phyloP scores from a whole-genome alignment of 1,140 invertebrate species.

The Campoletis sonorensis region DNA sequence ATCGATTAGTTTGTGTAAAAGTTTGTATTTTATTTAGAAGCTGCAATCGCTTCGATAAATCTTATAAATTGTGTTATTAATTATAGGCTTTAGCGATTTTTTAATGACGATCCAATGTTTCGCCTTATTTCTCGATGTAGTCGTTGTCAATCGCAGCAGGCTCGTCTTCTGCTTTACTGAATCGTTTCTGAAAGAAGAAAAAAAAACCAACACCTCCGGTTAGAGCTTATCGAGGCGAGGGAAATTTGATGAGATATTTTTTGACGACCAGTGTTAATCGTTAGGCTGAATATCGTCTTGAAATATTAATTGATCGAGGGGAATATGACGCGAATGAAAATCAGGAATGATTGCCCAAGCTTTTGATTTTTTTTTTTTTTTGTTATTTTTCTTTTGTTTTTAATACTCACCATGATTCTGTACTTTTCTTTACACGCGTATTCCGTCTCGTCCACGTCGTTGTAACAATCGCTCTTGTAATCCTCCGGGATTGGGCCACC shows the following conservation, averaged over 20 bases:
- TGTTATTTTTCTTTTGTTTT: too few relatives aligned
- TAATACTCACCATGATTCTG: conserved; percentile 84
- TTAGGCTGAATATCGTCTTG: conserved; percentile 25
- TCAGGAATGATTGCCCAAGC: neutral
- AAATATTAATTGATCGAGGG: neutral
- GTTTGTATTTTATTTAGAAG: conserved; percentile 11
- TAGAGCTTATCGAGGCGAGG: conserved; percentile 37
- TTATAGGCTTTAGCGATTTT: conserved; percentile 13
- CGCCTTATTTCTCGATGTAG: conserved; percentile 64
- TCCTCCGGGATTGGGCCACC: conserved; percentile 83
- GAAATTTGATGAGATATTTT: conserved; percentile 20
- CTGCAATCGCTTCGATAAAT: conserved; percentile 1
- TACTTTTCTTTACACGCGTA: conserved; percentile 91
- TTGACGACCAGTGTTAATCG: conserved; percentile 26
- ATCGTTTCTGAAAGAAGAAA: conserved; percentile 71
- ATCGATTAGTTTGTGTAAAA: neutral
- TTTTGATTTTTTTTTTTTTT: neutral
- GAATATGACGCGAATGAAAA: neutral
- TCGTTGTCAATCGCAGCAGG: conserved; percentile 61
- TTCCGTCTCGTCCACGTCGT: conserved; percentile 88
- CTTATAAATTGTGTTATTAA: conserved; percentile 11
- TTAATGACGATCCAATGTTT: conserved; percentile 32
- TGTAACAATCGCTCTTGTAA: conserved; percentile 89
- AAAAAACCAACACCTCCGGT: conserved; percentile 62
- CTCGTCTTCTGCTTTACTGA: conserved; percentile 65